Evolutionary conservation across 2,888 invertebrate genomes (phyloP).

Genomic region (Ophion ellenae): DNA sequence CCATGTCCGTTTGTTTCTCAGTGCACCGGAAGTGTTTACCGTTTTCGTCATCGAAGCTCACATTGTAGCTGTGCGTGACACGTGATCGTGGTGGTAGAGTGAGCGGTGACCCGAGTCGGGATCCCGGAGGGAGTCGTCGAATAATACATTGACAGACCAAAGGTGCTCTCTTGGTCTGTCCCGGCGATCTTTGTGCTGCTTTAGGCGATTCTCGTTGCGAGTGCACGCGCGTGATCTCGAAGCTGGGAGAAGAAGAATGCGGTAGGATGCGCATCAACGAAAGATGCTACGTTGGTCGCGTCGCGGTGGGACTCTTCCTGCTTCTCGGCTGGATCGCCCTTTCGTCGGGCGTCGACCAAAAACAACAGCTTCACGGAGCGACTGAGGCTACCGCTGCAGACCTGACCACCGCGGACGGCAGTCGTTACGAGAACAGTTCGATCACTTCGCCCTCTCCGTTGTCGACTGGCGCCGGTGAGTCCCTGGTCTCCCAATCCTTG

Average conservation of each 20-base stretch:
- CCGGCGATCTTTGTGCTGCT: not conserved
- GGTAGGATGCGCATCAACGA: conserved; percentile 78
- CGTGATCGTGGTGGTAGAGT: conserved; percentile 22
- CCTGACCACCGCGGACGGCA: not conserved
- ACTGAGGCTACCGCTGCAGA: conserved; percentile 18
- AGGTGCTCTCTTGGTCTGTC: not conserved
- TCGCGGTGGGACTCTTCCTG: conserved; percentile 73
- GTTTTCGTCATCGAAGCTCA: conserved; percentile 3
- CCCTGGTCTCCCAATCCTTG: not conserved
- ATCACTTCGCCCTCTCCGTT: conserved; percentile 7
- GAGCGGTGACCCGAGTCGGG: not conserved
- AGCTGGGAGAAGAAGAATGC: conserved; percentile 73
- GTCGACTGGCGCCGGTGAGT: conserved; percentile 40
- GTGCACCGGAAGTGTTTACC: conserved; percentile 33
- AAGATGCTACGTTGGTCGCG: conserved; percentile 75
- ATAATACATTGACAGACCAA: not conserved
- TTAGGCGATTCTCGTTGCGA: conserved; percentile 3
- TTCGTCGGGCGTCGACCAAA: conserved; percentile 64
- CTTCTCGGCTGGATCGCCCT: conserved; percentile 71
- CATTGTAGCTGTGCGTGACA: not conserved
- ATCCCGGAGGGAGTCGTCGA: not conserved
- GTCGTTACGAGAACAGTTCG: conserved; percentile 19
- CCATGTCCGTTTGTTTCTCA: not conserved
- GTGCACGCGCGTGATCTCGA: conserved; percentile 39
- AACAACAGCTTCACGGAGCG: conserved; percentile 54